A percentile compares a stretch with the other conserved stretches of the same genome.
These are phyloP conservation scores for Sciurus vulgaris DNA, from an alignment of 2,797 vertebrate species.

Conservation along the genomic window DNA sequence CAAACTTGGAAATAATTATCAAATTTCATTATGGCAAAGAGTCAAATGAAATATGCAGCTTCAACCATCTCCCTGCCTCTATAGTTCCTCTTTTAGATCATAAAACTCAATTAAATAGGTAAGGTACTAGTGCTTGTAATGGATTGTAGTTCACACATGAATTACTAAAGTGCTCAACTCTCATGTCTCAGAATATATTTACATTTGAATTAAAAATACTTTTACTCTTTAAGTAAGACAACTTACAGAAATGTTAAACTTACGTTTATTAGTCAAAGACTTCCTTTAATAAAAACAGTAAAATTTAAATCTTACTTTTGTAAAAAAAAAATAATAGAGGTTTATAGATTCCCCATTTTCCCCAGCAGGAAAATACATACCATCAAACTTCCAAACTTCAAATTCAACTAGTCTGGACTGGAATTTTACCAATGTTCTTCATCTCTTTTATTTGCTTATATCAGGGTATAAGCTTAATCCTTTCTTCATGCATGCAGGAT, in stretches of 20 bases:
- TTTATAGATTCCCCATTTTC: not conserved
- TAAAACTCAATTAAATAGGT: not conserved
- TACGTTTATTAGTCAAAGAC: not conserved
- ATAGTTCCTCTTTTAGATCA: not conserved
- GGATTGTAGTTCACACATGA: not conserved
- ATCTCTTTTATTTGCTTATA: not conserved
- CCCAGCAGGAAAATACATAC: not conserved
- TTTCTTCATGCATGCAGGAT: not conserved
- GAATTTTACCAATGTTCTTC: not conserved
- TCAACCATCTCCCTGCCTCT: not conserved
- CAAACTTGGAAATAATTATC: not conserved
- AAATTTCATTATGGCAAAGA: not conserved
- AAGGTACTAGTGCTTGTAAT: not conserved
- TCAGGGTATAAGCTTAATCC: not conserved
- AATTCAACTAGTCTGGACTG: too few species aligned
- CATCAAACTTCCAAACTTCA: too few species aligned
- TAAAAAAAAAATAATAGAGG: not conserved
- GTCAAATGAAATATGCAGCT: not conserved
- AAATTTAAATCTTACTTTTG: not conserved
- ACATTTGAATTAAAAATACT: not conserved
- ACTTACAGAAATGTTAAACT: not conserved
- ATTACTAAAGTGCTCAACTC: not conserved
- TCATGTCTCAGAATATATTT: not conserved
- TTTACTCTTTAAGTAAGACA: not conserved
- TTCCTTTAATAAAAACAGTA: not conserved